A percentile compares a stretch with the other conserved stretches of the same genome.
These are phyloP conservation scores for Mustela lutreola DNA, from an alignment of 2,113 vertebrate genomes.

Conservation along the genomic window DNA sequence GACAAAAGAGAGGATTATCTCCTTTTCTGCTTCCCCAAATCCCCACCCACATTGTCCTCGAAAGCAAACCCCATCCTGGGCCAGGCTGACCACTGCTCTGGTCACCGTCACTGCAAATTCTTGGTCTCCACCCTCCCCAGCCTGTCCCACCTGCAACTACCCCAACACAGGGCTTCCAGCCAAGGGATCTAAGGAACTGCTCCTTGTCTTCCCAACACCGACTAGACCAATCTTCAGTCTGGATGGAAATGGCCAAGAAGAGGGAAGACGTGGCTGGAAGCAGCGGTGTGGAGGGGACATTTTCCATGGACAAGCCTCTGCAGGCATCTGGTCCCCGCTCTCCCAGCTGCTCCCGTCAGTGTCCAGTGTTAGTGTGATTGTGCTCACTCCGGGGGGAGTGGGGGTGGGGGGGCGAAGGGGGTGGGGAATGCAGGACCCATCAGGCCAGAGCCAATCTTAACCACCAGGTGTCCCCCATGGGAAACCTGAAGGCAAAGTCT, in stretches of 20 bases:
- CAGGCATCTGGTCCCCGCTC: not conserved
- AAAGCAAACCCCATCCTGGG: not conserved
- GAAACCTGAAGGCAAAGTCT: not conserved
- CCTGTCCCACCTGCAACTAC: not conserved
- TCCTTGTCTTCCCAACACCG: not conserved
- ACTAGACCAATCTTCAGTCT: rapidly evolving
- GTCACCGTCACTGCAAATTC: not conserved
- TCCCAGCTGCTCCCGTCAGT: rapidly evolving
- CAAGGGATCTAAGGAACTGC: not conserved
- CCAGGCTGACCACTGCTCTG: not conserved
- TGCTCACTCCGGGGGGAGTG: too few relatives aligned
- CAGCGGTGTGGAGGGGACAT: too few relatives aligned
- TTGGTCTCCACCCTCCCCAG: not conserved
- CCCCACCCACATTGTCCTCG: not conserved
- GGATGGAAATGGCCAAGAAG: not conserved
- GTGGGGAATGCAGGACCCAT: not conserved
- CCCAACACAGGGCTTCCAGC: not conserved
- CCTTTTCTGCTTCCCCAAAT: not conserved
- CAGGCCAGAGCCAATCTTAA: not conserved
- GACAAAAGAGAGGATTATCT: not conserved
- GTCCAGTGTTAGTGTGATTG: too few relatives aligned
- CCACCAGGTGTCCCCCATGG: not conserved
- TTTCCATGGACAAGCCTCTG: not conserved
- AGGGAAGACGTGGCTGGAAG: not conserved
- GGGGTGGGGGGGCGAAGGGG: too few relatives aligned